Evolutionary conservation across 2,888 invertebrate genomes (phyloP).

Genomic region (Campoletis raptor): DNA sequence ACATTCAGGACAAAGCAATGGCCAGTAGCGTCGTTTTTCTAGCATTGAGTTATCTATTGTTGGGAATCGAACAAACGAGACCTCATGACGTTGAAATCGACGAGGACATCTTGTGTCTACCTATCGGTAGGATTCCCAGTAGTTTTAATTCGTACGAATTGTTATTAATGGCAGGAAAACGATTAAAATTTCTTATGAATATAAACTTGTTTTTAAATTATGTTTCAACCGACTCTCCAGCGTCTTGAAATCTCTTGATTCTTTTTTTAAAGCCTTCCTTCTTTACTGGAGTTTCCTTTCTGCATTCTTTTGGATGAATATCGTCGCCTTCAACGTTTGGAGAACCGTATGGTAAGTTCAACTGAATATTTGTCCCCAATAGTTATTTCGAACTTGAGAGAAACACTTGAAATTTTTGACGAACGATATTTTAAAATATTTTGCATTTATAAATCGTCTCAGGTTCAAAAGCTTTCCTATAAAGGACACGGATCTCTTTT

Average conservation of each 20-base stretch:
- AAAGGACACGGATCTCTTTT: conserved; percentile 86
- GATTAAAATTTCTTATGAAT: not conserved
- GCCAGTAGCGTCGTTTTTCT: conserved; percentile 88
- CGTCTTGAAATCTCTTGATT: not conserved
- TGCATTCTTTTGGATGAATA: conserved; percentile 91
- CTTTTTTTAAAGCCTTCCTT: conserved; percentile 85
- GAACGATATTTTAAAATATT: not conserved
- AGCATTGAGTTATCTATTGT: conserved; percentile 87
- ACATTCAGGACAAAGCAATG: conserved; percentile 89
- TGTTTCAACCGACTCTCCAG: not conserved
- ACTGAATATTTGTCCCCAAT: not conserved
- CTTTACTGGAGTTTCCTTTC: conserved; percentile 88
- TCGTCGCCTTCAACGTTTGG: conserved; percentile 89
- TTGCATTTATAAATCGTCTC: not conserved
- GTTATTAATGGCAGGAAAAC: not conserved
- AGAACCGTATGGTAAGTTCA: conserved; percentile 88
- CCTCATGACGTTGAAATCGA: conserved; percentile 73
- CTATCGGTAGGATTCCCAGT: conserved; percentile 84
- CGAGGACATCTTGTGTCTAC: conserved; percentile 85
- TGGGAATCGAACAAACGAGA: conserved; percentile 87
- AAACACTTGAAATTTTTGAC: not conserved
- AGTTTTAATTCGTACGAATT: not conserved
- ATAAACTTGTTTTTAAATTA: not conserved
- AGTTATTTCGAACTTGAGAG: not conserved
- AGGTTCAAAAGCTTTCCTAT: conserved; percentile 83